Percentiles rank a stretch among this genome's conserved stretches.
phyloP scores from a whole-genome alignment of 2,888 invertebrate genomes.

The Polydrusus cervinus region DNA sequence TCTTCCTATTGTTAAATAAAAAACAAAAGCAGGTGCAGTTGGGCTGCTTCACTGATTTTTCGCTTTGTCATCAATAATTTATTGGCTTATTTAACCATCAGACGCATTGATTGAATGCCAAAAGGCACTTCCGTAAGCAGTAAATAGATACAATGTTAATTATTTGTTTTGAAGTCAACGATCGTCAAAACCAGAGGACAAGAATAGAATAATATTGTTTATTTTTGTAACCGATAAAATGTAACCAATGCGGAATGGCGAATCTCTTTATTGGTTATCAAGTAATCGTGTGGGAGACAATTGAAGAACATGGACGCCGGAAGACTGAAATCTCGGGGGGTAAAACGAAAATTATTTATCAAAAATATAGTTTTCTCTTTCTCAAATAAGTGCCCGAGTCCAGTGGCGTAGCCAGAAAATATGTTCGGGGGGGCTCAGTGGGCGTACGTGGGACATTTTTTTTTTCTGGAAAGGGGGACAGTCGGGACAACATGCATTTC shows the following conservation, averaged over 20 bases:
- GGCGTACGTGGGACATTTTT: too few species aligned
- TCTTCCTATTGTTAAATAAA: neutral
- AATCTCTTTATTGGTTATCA: neutral
- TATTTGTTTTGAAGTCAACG: constrained; percentile 32
- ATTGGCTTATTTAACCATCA: constrained; percentile 26
- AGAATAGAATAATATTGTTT: constrained; percentile 16
- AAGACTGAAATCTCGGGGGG: too few species aligned
- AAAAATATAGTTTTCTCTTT: too few species aligned
- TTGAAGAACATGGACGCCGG: too few species aligned
- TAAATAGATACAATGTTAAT: constrained; percentile 23
- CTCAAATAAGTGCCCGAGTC: too few species aligned
- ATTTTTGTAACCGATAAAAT: constrained; percentile 1
- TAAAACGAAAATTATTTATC: too few species aligned
- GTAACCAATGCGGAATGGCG: neutral
- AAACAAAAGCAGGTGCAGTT: constrained; percentile 32
- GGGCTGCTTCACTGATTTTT: constrained; percentile 28
- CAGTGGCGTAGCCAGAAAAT: too few species aligned
- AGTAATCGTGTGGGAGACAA: too few species aligned
- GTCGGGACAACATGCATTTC: too few species aligned
- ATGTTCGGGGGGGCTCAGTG: too few species aligned
- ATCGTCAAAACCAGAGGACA: constrained; percentile 20
- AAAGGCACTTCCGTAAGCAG: constrained; percentile 37
- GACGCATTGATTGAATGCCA: constrained; percentile 35
- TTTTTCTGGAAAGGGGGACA: too few species aligned
- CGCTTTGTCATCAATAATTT: constrained; percentile 28